phyloP scores from a whole-genome alignment of 2,888 invertebrate genomes.

The Athetis lepigone region DNA sequence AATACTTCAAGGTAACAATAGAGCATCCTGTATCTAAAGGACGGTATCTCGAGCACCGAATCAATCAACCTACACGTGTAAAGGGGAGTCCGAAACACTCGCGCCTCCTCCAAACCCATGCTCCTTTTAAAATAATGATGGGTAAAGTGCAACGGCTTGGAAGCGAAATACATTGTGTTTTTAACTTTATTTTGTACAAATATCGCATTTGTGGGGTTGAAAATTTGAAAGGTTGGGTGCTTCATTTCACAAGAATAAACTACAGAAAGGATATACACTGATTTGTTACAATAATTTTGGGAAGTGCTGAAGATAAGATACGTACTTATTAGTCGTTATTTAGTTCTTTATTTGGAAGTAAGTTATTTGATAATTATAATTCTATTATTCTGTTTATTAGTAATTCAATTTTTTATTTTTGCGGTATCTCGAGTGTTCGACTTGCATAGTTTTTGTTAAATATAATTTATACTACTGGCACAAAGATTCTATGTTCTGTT shows the following conservation, averaged over 20 bases:
- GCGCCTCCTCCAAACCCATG: constrained; percentile 38
- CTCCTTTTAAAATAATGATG: constrained; percentile 57
- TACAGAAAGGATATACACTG: no score
- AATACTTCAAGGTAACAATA: constrained; percentile 59
- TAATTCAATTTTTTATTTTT: no score
- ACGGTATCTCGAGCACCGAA: constrained; percentile 58
- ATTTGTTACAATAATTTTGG: no score
- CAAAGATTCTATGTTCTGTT: no score
- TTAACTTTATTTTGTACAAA: constrained; percentile 12
- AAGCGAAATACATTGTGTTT: constrained; percentile 31
- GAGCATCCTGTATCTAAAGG: constrained; percentile 59
- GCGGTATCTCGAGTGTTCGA: no score
- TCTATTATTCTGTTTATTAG: no score
- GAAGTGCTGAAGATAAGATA: no score
- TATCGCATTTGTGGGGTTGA: constrained; percentile 19
- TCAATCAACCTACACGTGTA: constrained; percentile 63
- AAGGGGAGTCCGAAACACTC: constrained; percentile 55
- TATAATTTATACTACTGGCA: no score
- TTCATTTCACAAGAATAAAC: not conserved
- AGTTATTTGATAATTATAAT: no score
- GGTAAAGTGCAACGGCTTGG: constrained; percentile 43
- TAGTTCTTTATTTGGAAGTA: no score
- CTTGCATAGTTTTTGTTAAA: no score
- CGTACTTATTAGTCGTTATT: no score
- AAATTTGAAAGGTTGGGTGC: constrained; percentile 7